A percentile compares a stretch with the other conserved stretches of the same genome.
Conservation (phyloP, 1,140 invertebrate genomes). For the Pemphigus obesinymphae region DNA sequence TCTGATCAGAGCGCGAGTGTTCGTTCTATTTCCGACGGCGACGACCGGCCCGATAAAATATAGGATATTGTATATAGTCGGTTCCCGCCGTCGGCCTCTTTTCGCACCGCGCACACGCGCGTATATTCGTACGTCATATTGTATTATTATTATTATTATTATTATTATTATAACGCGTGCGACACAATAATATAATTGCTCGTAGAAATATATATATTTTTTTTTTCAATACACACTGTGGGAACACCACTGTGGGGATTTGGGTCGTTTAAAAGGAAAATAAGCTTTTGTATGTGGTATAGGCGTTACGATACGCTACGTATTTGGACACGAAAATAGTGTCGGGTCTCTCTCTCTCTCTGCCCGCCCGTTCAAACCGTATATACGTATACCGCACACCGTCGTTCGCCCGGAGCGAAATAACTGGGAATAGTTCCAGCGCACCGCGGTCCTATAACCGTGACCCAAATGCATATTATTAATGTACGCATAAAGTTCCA, state of each 20-base stretch:
- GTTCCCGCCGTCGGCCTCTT: neutral
- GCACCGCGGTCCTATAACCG: neutral
- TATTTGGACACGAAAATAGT: conserved; percentile 4
- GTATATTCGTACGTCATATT: too few relatives aligned
- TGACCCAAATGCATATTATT: conserved; percentile 28
- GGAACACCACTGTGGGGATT: neutral
- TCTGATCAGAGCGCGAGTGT: neutral
- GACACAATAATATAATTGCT: too few relatives aligned
- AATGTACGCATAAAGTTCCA: too few relatives aligned
- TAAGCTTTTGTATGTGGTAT: conserved; percentile 17
- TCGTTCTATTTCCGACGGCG: neutral
- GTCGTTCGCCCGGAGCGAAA: conserved; percentile 11
- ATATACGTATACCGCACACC: neutral
- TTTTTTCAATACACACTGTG: conserved; percentile 29
- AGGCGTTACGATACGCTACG: conserved; percentile 16
- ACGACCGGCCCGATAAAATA: neutral
- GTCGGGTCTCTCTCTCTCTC: neutral
- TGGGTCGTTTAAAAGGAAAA: conserved; percentile 33
- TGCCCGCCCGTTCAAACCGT: neutral
- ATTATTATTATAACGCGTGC: too few relatives aligned
- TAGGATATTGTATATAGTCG: neutral
- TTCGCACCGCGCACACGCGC: too few relatives aligned
- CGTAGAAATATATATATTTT: neutral
- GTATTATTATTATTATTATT: too few relatives aligned
- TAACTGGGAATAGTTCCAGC: conserved; percentile 22